phyloP scores from a whole-genome alignment of 2,888 invertebrate species.

The Spisula subtruncata region DNA sequence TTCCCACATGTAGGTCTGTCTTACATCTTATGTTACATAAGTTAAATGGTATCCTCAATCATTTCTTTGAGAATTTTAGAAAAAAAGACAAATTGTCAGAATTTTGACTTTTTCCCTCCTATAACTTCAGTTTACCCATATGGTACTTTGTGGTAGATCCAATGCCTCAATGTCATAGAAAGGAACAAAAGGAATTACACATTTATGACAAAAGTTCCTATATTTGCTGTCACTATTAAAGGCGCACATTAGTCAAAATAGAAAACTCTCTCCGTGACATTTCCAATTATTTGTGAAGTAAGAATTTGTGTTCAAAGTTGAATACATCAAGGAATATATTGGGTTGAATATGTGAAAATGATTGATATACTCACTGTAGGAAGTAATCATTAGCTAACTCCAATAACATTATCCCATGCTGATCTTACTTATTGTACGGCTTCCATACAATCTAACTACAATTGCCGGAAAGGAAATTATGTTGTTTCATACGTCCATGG shows the following conservation, averaged over 20 bases:
- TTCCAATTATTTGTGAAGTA: not conserved
- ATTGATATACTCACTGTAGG: not conserved
- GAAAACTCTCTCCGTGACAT: not conserved
- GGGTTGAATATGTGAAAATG: not conserved
- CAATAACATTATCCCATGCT: conserved; percentile 5
- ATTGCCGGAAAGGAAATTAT: not conserved
- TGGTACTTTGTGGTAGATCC: not conserved
- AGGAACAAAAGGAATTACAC: not conserved
- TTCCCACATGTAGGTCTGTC: not conserved
- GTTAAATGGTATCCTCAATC: too few relatives aligned
- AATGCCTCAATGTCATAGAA: not conserved
- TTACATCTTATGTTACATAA: not conserved
- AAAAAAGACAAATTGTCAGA: not conserved
- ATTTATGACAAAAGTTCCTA: not conserved
- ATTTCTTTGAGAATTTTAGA: not conserved
- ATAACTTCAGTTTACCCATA: not conserved
- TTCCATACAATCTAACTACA: not conserved
- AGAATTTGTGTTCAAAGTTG: not conserved
- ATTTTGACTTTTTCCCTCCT: not conserved
- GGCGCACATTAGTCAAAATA: not conserved
- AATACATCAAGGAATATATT: not conserved
- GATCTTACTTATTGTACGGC: not conserved
- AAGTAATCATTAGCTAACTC: not conserved
- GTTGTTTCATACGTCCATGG: not conserved
- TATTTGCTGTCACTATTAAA: not conserved